phyloP scores from a whole-genome alignment of 2,888 invertebrate species.

The Cybosia mesomella region DNA sequence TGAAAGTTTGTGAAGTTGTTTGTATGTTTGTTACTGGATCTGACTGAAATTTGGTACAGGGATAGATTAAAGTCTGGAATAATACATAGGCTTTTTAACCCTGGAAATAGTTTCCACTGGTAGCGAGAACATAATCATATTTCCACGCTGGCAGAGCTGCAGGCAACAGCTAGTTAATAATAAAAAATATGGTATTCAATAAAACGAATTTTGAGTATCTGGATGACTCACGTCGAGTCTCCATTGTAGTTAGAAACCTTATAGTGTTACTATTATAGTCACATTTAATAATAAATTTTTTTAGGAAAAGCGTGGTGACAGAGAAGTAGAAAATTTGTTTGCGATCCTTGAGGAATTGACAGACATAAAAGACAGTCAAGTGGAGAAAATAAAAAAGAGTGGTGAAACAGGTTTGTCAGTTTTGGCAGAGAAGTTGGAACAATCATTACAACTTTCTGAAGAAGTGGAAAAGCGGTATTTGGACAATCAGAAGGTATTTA shows the following conservation, averaged over 20 bases:
- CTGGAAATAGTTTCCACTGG: no score
- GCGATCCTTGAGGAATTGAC: conserved; percentile 91
- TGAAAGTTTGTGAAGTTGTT: no score
- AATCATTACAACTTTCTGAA: conserved; percentile 88
- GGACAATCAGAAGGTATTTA: conserved; percentile 79
- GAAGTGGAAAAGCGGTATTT: conserved; percentile 88
- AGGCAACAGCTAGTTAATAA: no score
- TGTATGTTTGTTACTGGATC: no score
- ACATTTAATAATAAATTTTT: conserved; percentile 48
- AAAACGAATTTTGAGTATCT: no score
- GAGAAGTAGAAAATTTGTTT: conserved; percentile 93
- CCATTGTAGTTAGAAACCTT: neutral
- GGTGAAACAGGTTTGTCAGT: conserved; percentile 88
- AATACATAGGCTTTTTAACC: no score
- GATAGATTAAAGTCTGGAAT: no score
- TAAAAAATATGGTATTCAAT: no score
- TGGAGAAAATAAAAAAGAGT: conserved; percentile 89
- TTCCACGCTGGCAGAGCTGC: no score
- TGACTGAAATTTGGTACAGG: no score
- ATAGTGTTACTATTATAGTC: neutral
- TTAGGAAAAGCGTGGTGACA: conserved; percentile 92
- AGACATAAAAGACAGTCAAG: conserved; percentile 91
- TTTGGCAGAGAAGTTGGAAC: conserved; percentile 88
- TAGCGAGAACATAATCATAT: no score
- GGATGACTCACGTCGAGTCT: no score